Evolutionary conservation across 1,140 invertebrate species (phyloP).

Genomic region (Centruroides vittatus): DNA sequence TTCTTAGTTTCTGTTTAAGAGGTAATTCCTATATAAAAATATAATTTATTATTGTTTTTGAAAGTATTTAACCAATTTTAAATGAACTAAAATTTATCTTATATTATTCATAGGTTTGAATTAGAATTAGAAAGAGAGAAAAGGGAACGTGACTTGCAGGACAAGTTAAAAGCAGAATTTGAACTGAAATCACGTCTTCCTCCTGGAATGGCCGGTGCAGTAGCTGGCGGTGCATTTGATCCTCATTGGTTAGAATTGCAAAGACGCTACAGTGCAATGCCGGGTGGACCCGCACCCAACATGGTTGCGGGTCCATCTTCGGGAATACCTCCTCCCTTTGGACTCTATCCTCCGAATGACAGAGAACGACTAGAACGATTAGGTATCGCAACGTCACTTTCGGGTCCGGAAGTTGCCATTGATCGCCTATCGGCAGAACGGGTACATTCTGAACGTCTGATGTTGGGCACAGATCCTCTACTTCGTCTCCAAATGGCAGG

Average conservation of each 20-base stretch:
- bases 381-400: slow-evolving; percentile 13
- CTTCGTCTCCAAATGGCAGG: slow-evolving; percentile 72
- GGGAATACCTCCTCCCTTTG: slow-evolving; percentile 1
- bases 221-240: slow-evolving; percentile 46
- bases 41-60: too few species aligned
- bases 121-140: slow-evolving; percentile 69
- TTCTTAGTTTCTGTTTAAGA: too few species aligned
- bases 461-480: slow-evolving; percentile 54
- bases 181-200: slow-evolving; percentile 54
- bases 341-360: slow-evolving; percentile 13
- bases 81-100: too few species aligned
- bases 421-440: slow-evolving; percentile 31
- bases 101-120: slow-evolving; percentile 39
- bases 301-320: slow-evolving; percentile 5
- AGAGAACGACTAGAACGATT: slow-evolving; percentile 12
- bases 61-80: too few species aligned
- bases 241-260: slow-evolving; percentile 85
- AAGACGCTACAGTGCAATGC: slow-evolving; percentile 39
- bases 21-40: too few species aligned
- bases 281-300: slow-evolving; percentile 3
- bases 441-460: slow-evolving; percentile 47
- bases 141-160: slow-evolving; percentile 63
- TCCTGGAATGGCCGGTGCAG: slow-evolving; percentile 30
- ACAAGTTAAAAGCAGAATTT: slow-evolving; percentile 35
- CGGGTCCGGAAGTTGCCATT: slow-evolving; percentile 15